These are phyloP conservation scores for Chromis chromis DNA, from an alignment of 2,797 vertebrate genomes.

Conservation along the genomic window DNA sequence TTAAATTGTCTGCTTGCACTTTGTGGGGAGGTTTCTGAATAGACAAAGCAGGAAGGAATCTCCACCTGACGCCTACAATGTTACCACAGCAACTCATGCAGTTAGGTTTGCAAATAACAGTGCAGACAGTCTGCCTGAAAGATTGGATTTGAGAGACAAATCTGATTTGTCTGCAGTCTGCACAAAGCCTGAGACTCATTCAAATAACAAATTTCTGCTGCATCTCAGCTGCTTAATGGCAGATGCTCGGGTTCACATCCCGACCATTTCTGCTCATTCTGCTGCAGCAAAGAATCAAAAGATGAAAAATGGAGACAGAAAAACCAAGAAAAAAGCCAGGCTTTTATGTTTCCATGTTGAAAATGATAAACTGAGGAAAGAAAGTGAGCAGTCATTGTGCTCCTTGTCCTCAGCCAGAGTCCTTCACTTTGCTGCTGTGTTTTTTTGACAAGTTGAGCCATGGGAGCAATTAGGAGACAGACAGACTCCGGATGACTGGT, in stretches of 20 bases:
- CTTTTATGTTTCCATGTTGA: conserved; percentile 35
- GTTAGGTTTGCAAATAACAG: no score
- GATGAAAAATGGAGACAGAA: conserved; percentile 2
- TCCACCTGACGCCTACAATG: no score
- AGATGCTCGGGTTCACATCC: not conserved
- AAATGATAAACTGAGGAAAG: conserved; percentile 27
- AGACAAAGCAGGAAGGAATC: no score
- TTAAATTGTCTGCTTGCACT: no score
- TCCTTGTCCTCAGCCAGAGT: conserved; percentile 39
- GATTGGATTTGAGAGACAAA: no score
- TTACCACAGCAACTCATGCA: no score
- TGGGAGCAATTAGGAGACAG: conserved; percentile 67
- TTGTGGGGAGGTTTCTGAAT: no score
- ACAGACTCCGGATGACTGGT: conserved; percentile 43
- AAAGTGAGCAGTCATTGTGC: conserved; percentile 25
- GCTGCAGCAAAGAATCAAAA: not conserved
- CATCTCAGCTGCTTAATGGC: not conserved
- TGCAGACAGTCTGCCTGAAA: no score
- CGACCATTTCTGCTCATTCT: not conserved
- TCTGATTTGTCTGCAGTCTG: no score
- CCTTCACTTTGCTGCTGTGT: conserved; percentile 49
- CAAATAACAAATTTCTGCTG: not conserved
- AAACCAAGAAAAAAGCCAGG: not conserved
- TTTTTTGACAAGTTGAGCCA: conserved; percentile 63
- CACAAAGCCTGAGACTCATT: not conserved